A percentile compares a stretch with the other conserved stretches of the same genome.
These are phyloP conservation scores for Menidia beryllina DNA, from an alignment of 2,113 vertebrate genomes.

Conservation along the genomic window DNA sequence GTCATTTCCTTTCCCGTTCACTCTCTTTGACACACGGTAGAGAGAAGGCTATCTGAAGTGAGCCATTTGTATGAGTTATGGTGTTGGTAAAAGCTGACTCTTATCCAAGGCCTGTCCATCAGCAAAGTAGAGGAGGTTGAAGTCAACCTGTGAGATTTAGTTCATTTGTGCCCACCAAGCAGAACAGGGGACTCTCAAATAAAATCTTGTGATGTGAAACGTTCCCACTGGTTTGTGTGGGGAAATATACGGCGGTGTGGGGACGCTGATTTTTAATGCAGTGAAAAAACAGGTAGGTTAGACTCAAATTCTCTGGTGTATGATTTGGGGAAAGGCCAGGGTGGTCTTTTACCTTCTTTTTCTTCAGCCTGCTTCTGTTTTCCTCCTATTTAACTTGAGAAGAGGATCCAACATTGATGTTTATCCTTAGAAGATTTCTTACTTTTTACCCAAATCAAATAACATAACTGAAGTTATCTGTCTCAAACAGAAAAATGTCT, in stretches of 20 bases:
- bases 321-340: neutral
- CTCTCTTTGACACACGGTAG: neutral
- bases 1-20: slow-evolving; percentile 20
- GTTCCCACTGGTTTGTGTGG: neutral
- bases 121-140: neutral
- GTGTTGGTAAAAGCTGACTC: slow-evolving; percentile 30
- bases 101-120: slow-evolving; percentile 4
- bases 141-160: neutral
- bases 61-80: slow-evolving; percentile 31
- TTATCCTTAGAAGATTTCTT: no score
- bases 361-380: neutral
- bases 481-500: no score
- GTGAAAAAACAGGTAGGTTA: neutral
- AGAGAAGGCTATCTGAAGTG: slow-evolving; percentile 9
- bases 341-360: neutral
- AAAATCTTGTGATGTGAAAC: no score
- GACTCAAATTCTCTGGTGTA: neutral
- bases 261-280: neutral
- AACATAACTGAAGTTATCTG: no score
- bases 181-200: no score
- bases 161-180: no score
- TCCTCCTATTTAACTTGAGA: neutral
- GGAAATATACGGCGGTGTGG: neutral
- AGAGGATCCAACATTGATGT: neutral
- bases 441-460: no score